phyloP scores from a whole-genome alignment of 1,140 invertebrate genomes.

The Leptestheria dahalacensis region DNA sequence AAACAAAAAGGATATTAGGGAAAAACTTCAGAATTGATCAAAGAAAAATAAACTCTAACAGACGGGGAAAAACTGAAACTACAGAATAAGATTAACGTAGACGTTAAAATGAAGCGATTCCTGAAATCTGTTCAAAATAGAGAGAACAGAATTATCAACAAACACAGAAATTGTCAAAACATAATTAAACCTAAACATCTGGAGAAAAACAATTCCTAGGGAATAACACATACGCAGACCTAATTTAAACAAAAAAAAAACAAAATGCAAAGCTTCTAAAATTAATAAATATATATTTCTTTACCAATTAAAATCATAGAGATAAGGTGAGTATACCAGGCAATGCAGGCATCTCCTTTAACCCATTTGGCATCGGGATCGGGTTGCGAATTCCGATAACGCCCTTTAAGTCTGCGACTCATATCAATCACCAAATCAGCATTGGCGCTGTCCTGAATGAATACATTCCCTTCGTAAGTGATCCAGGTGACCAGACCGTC shows the following conservation, averaged over 20 bases:
- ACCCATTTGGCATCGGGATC: not conserved
- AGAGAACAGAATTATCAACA: no score
- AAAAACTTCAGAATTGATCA: not conserved
- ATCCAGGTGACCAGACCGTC: not conserved
- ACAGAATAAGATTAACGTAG: not conserved
- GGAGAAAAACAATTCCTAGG: no score
- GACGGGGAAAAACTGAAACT: not conserved
- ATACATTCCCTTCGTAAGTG: not conserved
- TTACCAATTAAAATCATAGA: not conserved
- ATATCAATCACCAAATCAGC: not conserved
- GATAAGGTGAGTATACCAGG: not conserved
- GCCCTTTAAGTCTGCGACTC: not conserved
- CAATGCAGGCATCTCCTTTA: not conserved
- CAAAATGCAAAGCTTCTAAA: not conserved
- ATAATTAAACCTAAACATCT: no score
- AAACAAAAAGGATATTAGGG: not conserved
- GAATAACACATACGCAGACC: no score
- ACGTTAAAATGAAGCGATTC: no score
- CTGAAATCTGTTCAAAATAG: no score
- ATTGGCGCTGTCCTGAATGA: not conserved
- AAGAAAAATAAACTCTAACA: no score
- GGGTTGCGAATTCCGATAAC: not conserved
- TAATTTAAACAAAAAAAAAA: not conserved
- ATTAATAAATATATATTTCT: not conserved
- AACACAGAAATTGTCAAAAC: no score